Evolutionary conservation across 2,888 invertebrate species (phyloP).

Genomic region (Drosophila peninsularis): DNA sequence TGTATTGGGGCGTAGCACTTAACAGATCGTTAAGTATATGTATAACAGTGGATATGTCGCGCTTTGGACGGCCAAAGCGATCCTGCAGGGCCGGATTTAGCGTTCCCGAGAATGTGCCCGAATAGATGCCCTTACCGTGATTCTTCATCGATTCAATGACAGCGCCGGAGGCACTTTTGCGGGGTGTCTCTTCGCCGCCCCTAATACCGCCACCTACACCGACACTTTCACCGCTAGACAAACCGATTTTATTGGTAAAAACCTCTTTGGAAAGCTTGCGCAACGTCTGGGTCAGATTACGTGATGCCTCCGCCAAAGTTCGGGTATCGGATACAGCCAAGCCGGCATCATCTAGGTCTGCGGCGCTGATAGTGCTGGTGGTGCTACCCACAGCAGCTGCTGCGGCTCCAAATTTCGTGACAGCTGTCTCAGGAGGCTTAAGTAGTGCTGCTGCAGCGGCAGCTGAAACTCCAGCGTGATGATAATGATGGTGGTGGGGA

Average conservation of each 20-base stretch:
- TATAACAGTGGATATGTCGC: constrained; percentile 97
- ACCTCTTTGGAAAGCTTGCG: constrained; percentile 96
- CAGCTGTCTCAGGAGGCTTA: constrained; percentile 8
- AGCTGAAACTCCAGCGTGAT: constrained; percentile 44
- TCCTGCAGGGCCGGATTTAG: constrained; percentile 97
- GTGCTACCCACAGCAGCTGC: constrained; percentile 19
- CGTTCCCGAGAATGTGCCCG: constrained; percentile 98
- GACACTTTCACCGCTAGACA: constrained; percentile 58
- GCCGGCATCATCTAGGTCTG: constrained; percentile 83
- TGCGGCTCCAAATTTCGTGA: constrained; percentile 12
- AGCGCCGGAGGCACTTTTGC: constrained; percentile 88
- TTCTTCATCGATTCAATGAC: constrained; percentile 97
- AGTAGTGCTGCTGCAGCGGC: constrained; percentile 33
- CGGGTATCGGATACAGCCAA: constrained; percentile 87
- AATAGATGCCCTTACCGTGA: constrained; percentile 97
- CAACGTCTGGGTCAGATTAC: constrained; percentile 95
- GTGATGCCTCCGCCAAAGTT: constrained; percentile 94
- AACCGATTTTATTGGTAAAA: constrained; percentile 88
- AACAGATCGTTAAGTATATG: constrained; percentile 97
- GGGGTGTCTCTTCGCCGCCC: constrained; percentile 85
- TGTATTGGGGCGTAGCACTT: constrained; percentile 91
- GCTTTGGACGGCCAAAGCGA: constrained; percentile 94
- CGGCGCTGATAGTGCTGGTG: constrained; percentile 9
- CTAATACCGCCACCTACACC: constrained; percentile 23
- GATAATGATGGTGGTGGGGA: constrained; percentile 82